Evolutionary conservation across 2,797 vertebrate species (phyloP).

Genomic region (Sarcophilus harrisii): DNA sequence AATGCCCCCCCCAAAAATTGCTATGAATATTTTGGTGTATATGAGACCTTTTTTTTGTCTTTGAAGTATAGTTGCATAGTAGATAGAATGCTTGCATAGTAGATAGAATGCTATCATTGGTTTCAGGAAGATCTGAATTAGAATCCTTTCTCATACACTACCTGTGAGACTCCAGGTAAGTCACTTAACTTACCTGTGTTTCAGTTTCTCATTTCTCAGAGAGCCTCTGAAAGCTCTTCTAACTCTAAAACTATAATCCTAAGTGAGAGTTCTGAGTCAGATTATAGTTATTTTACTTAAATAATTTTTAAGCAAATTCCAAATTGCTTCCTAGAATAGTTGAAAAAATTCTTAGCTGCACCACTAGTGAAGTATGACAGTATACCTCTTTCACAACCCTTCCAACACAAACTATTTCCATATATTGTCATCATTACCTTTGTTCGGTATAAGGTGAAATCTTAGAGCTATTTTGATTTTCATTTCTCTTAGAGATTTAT

Average conservation of each 20-base stretch:
- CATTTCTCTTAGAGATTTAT: neutral
- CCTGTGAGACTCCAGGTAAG: neutral
- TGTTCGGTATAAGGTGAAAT: neutral
- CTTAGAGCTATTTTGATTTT: neutral
- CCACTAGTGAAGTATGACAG: neutral
- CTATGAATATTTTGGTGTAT: neutral
- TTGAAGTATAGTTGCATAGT: neutral
- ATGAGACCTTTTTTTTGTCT: neutral
- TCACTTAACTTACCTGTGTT: neutral
- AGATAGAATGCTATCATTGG: neutral
- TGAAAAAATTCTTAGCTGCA: neutral
- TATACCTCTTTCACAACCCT: neutral
- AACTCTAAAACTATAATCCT: neutral
- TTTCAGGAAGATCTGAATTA: neutral
- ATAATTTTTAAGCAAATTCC: neutral
- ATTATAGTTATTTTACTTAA: neutral
- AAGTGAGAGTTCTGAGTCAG: neutral
- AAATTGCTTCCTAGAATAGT: neutral
- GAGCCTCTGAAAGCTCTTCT: neutral
- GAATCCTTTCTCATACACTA: neutral
- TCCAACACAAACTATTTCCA: neutral
- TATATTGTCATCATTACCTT: neutral
- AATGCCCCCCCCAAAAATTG: neutral
- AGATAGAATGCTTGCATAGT: neutral
- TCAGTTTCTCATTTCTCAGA: neutral